A percentile compares a stretch with the other conserved stretches of the same genome.
These are phyloP conservation scores for Cephus rjabovi DNA, from an alignment of 2,888 invertebrate genomes.

Conservation along the genomic window DNA sequence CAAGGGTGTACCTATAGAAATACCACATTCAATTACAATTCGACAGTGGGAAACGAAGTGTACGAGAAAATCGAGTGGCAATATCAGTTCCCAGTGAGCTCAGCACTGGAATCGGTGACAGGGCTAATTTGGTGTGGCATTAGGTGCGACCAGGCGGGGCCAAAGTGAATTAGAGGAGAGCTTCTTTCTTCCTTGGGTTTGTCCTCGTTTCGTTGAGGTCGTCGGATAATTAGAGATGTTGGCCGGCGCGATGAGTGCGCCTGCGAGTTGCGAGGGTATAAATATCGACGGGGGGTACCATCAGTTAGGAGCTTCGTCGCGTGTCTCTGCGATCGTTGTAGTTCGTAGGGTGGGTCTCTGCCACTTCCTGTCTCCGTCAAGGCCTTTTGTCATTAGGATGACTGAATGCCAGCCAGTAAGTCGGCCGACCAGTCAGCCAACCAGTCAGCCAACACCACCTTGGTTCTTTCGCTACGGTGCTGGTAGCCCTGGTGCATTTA, in stretches of 20 bases:
- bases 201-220: slow-evolving; percentile 14
- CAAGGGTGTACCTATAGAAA: too few relatives aligned
- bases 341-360: not conserved
- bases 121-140: too few relatives aligned
- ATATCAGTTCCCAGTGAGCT: too few relatives aligned
- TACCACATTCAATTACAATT: too few relatives aligned
- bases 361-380: slow-evolving; percentile 18
- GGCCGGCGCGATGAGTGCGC: slow-evolving; percentile 9
- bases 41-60: too few relatives aligned
- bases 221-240: slow-evolving; percentile 3
- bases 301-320: slow-evolving; percentile 28
- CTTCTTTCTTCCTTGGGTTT: slow-evolving; percentile 12
- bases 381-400: slow-evolving; percentile 34
- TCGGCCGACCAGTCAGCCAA: too few relatives aligned
- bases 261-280: slow-evolving; percentile 17
- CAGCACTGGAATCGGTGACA: too few relatives aligned
- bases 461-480: too few relatives aligned
- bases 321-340: slow-evolving; percentile 9
- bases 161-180: slow-evolving; percentile 8
- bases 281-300: slow-evolving; percentile 19
- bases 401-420: too few relatives aligned
- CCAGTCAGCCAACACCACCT: too few relatives aligned
- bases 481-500: too few relatives aligned
- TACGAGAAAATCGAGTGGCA: too few relatives aligned
- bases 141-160: slow-evolving; percentile 12